Conservation (phyloP, 2,888 invertebrate genomes). For the Conistra vaccinii region DNA sequence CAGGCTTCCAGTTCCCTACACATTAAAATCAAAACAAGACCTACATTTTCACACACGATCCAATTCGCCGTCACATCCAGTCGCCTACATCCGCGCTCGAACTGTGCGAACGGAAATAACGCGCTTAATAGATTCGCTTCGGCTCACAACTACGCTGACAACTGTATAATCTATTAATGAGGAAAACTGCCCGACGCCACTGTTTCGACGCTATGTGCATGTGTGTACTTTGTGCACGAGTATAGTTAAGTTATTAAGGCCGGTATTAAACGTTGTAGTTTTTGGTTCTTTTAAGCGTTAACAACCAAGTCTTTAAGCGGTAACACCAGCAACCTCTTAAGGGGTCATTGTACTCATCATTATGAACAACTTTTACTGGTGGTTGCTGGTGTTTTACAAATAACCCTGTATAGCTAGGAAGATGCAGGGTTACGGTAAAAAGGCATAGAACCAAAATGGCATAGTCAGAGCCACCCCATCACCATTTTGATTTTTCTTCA, state of each 20-base stretch:
- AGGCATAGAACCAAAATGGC: no score
- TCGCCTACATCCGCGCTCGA: constrained; percentile 62
- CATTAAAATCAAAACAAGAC: constrained; percentile 30
- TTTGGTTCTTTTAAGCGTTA: neutral
- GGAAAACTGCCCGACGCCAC: constrained; percentile 80
- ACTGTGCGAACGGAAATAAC: constrained; percentile 87
- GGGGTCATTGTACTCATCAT: no score
- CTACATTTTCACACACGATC: constrained; percentile 43
- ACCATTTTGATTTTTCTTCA: neutral
- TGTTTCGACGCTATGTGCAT: constrained; percentile 48
- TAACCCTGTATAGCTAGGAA: neutral
- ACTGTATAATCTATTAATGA: constrained; percentile 89
- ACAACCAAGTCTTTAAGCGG: no score
- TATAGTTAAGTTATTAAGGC: constrained; percentile 18
- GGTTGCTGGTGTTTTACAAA: no score
- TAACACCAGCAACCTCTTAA: no score
- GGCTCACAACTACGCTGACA: constrained; percentile 88
- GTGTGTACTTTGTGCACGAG: constrained; percentile 17
- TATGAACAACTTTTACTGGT: no score
- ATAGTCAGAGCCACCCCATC: neutral
- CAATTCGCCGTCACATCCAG: constrained; percentile 71
- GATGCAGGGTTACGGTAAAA: neutral
- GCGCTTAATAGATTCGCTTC: constrained; percentile 90
- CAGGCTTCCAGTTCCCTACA: constrained; percentile 20
- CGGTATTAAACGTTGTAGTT: neutral